Evolutionary conservation across 2,888 invertebrate genomes (phyloP).

Genomic region (Agriotes lineatus): DNA sequence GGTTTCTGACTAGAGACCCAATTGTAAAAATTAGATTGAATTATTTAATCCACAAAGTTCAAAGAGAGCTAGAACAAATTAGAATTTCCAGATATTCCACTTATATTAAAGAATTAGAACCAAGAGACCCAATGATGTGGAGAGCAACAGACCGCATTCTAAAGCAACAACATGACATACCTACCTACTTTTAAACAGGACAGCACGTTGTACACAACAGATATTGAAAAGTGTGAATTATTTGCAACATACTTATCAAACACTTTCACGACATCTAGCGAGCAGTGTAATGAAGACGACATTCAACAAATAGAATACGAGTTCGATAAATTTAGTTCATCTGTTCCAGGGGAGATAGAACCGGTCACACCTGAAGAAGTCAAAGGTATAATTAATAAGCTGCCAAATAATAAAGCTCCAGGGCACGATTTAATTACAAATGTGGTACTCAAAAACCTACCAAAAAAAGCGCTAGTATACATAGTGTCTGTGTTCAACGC

Average conservation of each 20-base stretch:
- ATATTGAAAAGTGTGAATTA: background rate
- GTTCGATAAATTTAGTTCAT: background rate
- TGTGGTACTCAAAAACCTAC: too few relatives aligned
- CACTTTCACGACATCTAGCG: background rate
- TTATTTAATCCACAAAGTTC: background rate
- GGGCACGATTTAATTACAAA: too few relatives aligned
- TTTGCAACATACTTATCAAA: background rate
- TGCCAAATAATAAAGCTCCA: too few relatives aligned
- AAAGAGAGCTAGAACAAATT: background rate
- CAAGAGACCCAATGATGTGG: background rate
- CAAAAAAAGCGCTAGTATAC: too few relatives aligned
- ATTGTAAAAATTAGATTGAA: background rate
- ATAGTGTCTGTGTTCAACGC: background rate
- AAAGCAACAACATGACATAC: background rate
- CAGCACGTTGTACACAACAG: background rate
- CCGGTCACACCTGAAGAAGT: background rate
- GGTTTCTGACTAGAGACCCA: background rate
- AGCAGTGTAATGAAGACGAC: background rate
- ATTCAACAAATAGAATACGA: background rate
- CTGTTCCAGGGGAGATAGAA: background rate
- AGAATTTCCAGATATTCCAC: background rate
- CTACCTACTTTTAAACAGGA: background rate
- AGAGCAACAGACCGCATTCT: background rate
- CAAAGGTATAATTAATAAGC: too few relatives aligned
- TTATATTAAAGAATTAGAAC: background rate